Conservation (phyloP, 2,888 invertebrate genomes). For the Polymixis flavicincta region DNA sequence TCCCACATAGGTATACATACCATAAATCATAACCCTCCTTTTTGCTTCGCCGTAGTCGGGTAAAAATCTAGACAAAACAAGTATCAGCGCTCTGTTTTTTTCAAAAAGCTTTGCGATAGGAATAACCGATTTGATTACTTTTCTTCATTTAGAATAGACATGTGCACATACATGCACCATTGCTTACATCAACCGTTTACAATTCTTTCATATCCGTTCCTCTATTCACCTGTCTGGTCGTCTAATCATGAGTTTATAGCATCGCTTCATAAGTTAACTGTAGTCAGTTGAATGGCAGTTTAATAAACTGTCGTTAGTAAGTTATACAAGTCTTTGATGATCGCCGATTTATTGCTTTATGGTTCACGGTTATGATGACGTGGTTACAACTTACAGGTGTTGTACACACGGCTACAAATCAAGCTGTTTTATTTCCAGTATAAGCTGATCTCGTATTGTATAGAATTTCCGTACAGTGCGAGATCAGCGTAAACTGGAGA, state of each 20-base stretch:
- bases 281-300: constrained; percentile 4
- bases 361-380: constrained; percentile 4
- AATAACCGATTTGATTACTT: not conserved
- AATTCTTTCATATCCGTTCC: constrained; percentile 29
- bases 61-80: too few relatives aligned
- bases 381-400: constrained; percentile 7
- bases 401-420: too few relatives aligned
- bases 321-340: constrained; percentile 1
- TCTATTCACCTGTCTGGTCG: constrained; percentile 30
- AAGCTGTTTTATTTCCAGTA: too few relatives aligned
- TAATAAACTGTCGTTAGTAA: constrained; percentile 6
- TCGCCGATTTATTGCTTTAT: constrained; percentile 28
- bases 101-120: not conserved
- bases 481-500: too few relatives aligned
- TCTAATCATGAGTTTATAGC: constrained; percentile 24
- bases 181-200: not conserved
- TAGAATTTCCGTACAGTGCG: too few relatives aligned
- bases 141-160: not conserved
- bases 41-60: too few relatives aligned
- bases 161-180: not conserved
- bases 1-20: too few relatives aligned
- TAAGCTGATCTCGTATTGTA: too few relatives aligned
- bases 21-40: too few relatives aligned
- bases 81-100: not conserved
- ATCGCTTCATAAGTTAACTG: constrained; percentile 15